Evolutionary conservation across 1,140 invertebrate species (phyloP).

Genomic region (Nebria ingens): DNA sequence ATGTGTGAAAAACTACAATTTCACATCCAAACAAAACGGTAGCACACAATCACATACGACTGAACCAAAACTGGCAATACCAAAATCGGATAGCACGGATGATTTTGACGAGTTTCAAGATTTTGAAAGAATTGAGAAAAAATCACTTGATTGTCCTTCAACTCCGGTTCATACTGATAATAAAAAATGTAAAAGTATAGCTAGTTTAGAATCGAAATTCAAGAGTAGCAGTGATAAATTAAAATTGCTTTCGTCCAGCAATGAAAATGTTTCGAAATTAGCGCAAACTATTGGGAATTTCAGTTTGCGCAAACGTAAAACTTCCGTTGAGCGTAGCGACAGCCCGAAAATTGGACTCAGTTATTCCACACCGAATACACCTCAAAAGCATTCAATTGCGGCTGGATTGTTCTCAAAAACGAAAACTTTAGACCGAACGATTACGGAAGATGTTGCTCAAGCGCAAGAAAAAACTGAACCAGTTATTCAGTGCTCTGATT

Average conservation of each 20-base stretch:
- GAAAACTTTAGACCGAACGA: background rate
- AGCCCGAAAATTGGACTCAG: conserved; percentile 42
- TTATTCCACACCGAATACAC: conserved; percentile 40
- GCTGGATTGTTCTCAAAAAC: background rate
- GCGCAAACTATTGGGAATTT: conserved; percentile 34
- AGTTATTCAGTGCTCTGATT: background rate
- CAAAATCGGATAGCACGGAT: conserved; percentile 12
- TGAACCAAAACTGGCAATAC: conserved; percentile 12
- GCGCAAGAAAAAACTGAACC: background rate
- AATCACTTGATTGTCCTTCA: conserved; percentile 15
- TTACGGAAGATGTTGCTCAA: background rate
- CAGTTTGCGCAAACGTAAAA: conserved; percentile 43
- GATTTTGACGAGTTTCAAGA: conserved; percentile 12
- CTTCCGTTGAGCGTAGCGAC: conserved; percentile 40
- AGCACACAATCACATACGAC: conserved; percentile 12
- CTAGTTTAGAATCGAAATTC: conserved; percentile 6
- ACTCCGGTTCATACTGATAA: conserved; percentile 18
- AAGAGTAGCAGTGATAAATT: conserved; percentile 15
- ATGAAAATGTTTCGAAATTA: conserved; percentile 33
- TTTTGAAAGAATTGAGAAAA: conserved; percentile 12
- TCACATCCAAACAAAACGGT: conserved; percentile 18
- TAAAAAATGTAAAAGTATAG: conserved; percentile 13
- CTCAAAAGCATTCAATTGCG: conserved; percentile 19
- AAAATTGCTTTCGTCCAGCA: conserved; percentile 23
- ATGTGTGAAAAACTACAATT: conserved; percentile 29